Conservation (phyloP, 2,797 vertebrate species). For the Natrix natrix region DNA sequence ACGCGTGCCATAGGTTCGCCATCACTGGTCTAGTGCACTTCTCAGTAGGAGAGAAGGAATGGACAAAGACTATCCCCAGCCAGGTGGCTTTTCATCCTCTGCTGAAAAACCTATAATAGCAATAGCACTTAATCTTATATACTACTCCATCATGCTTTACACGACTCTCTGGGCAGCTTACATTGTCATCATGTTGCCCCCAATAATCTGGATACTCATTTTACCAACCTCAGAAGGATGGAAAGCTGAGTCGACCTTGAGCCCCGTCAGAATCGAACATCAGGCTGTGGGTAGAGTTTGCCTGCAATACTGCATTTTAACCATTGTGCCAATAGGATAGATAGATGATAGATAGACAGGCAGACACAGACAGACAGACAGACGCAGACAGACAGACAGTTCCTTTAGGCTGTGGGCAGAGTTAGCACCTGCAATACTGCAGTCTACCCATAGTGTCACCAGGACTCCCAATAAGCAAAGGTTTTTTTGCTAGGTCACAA, state of each 20-base stretch:
- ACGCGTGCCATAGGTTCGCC: too few species aligned
- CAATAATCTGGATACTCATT: neutral
- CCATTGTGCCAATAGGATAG: neutral
- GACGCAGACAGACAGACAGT: neutral
- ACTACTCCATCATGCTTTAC: neutral
- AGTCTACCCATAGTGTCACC: neutral
- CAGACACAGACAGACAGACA: accelerated
- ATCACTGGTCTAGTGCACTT: too few species aligned
- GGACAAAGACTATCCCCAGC: neutral
- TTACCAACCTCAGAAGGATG: neutral
- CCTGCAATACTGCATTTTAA: too few species aligned
- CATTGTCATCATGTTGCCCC: neutral
- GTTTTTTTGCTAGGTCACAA: neutral
- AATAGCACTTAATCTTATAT: neutral
- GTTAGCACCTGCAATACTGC: neutral
- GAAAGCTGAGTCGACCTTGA: too few species aligned
- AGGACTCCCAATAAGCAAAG: neutral
- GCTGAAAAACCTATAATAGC: neutral
- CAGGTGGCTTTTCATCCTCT: neutral
- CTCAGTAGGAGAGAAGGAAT: neutral
- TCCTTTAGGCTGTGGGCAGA: neutral
- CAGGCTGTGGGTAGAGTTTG: too few species aligned
- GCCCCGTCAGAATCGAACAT: too few species aligned
- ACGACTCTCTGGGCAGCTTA: neutral
- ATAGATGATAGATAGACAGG: neutral